These are phyloP conservation scores for Teleopsis dalmanni DNA, from an alignment of 1,140 invertebrate genomes.

Conservation along the genomic window DNA sequence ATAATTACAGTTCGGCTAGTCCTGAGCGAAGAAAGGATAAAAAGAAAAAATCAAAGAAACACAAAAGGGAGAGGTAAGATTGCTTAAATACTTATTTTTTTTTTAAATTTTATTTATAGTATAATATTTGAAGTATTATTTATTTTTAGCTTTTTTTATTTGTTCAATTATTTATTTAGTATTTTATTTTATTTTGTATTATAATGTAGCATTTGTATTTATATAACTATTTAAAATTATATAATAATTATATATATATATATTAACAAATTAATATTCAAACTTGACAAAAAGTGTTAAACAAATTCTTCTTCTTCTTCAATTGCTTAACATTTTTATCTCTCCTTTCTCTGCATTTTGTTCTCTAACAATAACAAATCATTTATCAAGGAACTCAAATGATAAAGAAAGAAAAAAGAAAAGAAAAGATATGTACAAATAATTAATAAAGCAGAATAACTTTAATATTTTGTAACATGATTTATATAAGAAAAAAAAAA, in stretches of 20 bases:
- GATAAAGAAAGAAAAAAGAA: conserved; percentile 45
- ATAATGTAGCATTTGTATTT: neutral
- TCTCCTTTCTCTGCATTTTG: conserved; percentile 19
- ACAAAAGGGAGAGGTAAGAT: conserved; percentile 59
- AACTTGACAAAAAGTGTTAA: conserved; percentile 13
- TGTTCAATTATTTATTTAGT: neutral
- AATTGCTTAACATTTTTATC: conserved; percentile 18
- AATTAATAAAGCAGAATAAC: neutral
- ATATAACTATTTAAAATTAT: neutral
- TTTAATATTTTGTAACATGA: neutral
- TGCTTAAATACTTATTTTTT: neutral
- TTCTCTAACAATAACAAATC: conserved; percentile 7
- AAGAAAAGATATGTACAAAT: conserved; percentile 26
- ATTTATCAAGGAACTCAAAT: conserved; percentile 33
- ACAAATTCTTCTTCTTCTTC: conserved; percentile 17
- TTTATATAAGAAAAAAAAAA: neutral
- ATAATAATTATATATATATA: neutral
- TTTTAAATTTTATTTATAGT: too few relatives aligned
- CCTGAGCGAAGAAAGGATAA: conserved; percentile 57
- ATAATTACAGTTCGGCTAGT: conserved; percentile 49
- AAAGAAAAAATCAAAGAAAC: conserved; percentile 63
- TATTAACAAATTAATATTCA: conserved; percentile 7
- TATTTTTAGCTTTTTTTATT: conserved; percentile 5
- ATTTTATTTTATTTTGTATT: conserved; percentile 1
- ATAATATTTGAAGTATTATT: neutral